Percentiles rank a stretch among this genome's conserved stretches.
Conservation (phyloP, 2,797 vertebrate genomes). For the Poliocrania exsul region DNA sequence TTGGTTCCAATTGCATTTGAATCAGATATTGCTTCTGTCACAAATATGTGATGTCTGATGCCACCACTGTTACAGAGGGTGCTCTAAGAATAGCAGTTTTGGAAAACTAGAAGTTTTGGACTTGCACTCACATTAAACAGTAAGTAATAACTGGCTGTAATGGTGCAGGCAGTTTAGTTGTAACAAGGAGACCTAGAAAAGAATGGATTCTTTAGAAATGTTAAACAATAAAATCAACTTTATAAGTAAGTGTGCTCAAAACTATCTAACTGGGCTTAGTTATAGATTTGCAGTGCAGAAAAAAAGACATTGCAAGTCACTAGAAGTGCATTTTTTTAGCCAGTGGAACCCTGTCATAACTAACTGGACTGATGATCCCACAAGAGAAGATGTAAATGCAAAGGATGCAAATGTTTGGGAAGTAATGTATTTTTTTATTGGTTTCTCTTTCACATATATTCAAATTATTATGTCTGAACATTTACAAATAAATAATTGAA, state of each 20-base stretch:
- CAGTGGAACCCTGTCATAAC: neutral
- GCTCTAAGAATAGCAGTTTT: neutral
- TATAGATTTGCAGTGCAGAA: neutral
- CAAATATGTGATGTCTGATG: neutral
- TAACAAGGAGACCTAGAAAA: neutral
- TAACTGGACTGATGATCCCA: neutral
- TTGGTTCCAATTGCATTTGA: neutral
- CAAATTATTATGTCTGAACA: neutral
- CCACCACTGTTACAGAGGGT: neutral
- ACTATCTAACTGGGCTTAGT: neutral
- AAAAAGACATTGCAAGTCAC: neutral
- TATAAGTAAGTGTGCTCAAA: rapidly evolving
- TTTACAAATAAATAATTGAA: neutral
- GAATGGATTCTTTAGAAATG: neutral
- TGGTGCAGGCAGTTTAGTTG: neutral
- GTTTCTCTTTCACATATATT: neutral
- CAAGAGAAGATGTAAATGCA: neutral
- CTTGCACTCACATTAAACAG: neutral
- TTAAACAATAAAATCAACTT: neutral
- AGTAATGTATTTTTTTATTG: neutral
- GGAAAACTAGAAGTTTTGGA: neutral
- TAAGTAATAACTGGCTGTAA: neutral
- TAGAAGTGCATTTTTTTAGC: neutral
- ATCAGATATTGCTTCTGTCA: neutral
- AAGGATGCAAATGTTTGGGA: neutral